These are phyloP conservation scores for Gyps fulvus DNA, from an alignment of 2,113 vertebrate species.

Conservation along the genomic window DNA sequence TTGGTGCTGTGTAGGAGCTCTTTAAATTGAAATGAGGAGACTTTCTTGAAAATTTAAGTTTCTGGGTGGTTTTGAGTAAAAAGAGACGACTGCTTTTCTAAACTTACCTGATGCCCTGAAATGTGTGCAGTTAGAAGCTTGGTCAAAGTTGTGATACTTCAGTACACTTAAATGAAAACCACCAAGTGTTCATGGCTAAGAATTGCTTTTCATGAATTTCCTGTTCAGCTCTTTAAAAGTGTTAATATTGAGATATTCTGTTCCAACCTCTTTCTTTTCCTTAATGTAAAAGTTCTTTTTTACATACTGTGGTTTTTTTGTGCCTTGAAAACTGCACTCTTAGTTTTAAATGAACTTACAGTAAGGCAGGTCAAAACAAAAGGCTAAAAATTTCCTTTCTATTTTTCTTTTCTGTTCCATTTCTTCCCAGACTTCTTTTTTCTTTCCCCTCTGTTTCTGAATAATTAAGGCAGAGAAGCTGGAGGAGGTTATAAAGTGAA, in stretches of 20 bases:
- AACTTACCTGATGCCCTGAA: neutral
- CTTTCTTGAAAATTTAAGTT: neutral
- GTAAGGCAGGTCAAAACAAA: neutral
- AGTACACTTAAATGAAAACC: neutral
- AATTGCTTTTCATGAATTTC: neutral
- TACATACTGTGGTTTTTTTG: neutral
- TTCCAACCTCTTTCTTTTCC: neutral
- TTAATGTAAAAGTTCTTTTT: neutral
- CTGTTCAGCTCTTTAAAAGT: neutral
- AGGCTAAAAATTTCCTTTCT: neutral
- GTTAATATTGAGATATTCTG: neutral
- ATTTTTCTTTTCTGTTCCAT: neutral
- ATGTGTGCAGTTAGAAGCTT: neutral
- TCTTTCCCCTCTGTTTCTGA: neutral
- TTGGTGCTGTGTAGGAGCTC: neutral
- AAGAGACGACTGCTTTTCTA: neutral
- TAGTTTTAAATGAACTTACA: neutral
- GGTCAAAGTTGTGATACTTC: neutral
- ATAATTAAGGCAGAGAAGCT: neutral
- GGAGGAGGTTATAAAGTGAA: neutral
- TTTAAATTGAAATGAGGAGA: neutral
- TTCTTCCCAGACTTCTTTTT: neutral
- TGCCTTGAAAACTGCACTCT: neutral
- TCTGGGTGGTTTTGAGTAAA: neutral
- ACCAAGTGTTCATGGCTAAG: neutral